A percentile compares a stretch with the other conserved stretches of the same genome.
Evolutionary conservation across 2,113 vertebrate species (phyloP).

Genomic region (Tricholaema leucomelas): DNA sequence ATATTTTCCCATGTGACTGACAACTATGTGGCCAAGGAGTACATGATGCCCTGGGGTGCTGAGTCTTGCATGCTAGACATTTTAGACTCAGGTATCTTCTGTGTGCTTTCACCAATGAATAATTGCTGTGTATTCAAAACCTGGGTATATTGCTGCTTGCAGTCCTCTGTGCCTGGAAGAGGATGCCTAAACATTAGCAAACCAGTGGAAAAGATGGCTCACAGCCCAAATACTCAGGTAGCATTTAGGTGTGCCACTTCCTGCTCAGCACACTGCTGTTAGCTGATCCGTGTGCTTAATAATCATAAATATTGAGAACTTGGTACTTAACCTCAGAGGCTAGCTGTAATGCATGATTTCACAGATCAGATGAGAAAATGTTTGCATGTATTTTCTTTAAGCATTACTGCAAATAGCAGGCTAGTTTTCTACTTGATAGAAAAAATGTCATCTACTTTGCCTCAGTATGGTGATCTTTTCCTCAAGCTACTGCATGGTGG

Average conservation of each 20-base stretch:
- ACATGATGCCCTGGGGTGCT: background rate
- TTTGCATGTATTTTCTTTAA: background rate
- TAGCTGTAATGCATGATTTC: background rate
- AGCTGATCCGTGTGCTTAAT: background rate
- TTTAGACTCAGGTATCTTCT: background rate
- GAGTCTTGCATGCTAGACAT: background rate
- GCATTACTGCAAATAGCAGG: background rate
- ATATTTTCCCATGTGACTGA: background rate
- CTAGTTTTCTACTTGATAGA: background rate
- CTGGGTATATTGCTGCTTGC: background rate
- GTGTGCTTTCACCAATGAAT: background rate
- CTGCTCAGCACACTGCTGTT: background rate
- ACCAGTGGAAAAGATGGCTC: background rate
- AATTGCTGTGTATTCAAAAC: background rate
- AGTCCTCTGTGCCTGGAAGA: background rate
- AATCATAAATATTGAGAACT: background rate
- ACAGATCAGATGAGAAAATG: background rate
- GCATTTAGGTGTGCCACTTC: background rate
- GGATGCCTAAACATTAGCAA: background rate
- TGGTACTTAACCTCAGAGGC: background rate
- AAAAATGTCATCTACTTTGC: background rate
- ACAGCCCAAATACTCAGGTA: background rate
- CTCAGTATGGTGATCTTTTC: background rate
- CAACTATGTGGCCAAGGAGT: background rate
- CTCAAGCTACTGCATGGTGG: rapidly evolving